Evolutionary conservation across 2,888 invertebrate genomes (phyloP), one percentile per base, ranked within the genome.

Genomic region (Neocrepidodera transversa): DNA sequence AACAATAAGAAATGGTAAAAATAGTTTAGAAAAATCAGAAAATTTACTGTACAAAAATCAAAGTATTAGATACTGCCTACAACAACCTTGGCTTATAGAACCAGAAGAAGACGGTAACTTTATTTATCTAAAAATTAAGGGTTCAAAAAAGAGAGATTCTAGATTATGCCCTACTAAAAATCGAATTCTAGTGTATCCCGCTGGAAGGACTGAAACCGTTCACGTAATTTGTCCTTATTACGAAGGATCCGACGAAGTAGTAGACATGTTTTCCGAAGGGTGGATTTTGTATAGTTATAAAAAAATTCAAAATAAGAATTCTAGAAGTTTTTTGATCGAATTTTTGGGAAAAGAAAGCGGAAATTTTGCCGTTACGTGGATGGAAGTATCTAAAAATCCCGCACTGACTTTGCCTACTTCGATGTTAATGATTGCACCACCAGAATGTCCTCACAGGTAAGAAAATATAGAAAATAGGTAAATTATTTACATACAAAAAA

Each of bases 71-170:
- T 82, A 82, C 55, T 91, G 91, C 75, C 85, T 88, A 20, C 87
- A 88, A 71, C 86, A 89, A 72, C 91, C 91, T 1, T 91, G 91
- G 91, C 79, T 91, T 1, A 88, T 91, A 56, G 90, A 90, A 74
- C 91, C 91, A 0, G 88, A 89, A 68, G 87, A 89, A 66, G 82
- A 86, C 1, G 86, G 87, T 56, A 85, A 89, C 74, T 91, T 87
- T 74, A 81, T 91, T 35, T 91, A 89, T 71, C 79, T 91, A 6
- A 88, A 87, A 77, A 82, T 91, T 10, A 86, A 85, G 55, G 91
- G 91, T 10, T 64, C 63, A 82, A 86, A 76, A 79, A 87, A 72
- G 80, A 76, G 64, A 71, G 77, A 75, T 32, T 63, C 70, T 1
- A 63, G 75, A 18, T 60, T 84, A 30, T 91, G 91, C 73, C 82